Base-by-base conservation (phyloP, 2,888 invertebrate species). In the Diaphora mendica region DNA sequence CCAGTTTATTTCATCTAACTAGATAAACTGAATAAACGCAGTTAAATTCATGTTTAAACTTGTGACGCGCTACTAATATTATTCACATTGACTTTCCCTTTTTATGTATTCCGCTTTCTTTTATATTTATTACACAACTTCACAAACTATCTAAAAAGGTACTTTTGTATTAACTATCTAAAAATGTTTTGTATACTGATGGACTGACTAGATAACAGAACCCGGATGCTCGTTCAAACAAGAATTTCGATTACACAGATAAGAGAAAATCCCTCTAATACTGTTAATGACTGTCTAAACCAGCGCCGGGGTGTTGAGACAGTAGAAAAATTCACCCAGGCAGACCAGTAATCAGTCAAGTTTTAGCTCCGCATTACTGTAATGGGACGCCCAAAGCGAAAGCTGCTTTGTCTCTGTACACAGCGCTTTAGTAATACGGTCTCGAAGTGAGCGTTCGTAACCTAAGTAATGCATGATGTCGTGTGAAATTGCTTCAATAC, bases 311-410 rank as follows among this genome's bases (percentile, higher is more conserved):
- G 72, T 80, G 80, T 78, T 86, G 88, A 84, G 91, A 89, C 90
- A 89, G 87, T 86, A 84, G 91, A 91, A 92, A 93, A 92, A 93
- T 91, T 91, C 90, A 88, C 86, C 90, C 89, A 87, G 86, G 86
- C 89, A 87, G 86, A 88, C 86, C 89, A 86, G 93, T 92, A 91
- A 94, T 94, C 93, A 91, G 92, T 93, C 93, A 93, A 93, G 93
- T 92, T 93, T 92, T 91, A 93, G 92, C 92, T 90, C 85, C 89
- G 87, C 90, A 93, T 94, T 93, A 93, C 91, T 68, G 91, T 93
- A 93, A 94, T 93, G 91, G 90, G 89, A 85, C 88, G 86, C 86
- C 86, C 85, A 82, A 82, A 85, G 87, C 85, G 87, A 85, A 85
- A 85, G 80, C 82, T 85, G 89, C 90, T 92, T 91, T 91, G 91